These are phyloP conservation scores for Ypsolopha scabrella DNA, from an alignment of 2,888 invertebrate species.

Conservation along the genomic window DNA sequence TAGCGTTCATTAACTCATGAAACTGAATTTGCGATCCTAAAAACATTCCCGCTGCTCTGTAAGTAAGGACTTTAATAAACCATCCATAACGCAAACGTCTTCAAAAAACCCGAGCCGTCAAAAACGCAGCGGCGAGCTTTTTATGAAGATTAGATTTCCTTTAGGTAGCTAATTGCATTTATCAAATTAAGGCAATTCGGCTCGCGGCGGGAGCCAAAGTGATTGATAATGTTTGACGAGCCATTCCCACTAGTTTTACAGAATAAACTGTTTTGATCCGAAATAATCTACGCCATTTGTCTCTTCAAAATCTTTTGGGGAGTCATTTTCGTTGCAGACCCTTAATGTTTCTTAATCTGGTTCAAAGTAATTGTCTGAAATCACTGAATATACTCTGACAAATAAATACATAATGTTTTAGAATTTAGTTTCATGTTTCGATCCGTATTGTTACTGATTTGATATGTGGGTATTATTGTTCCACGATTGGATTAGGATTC, in stretches of 20 bases:
- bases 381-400: too few relatives aligned
- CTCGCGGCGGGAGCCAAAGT: conserved; percentile 32
- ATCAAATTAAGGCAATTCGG: conserved; percentile 65
- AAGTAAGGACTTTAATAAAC: not conserved
- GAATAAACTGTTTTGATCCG: conserved; percentile 66
- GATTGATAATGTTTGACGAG: conserved; percentile 64
- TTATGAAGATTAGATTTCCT: conserved; percentile 62
- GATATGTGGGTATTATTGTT: too few relatives aligned
- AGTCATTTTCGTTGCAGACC: too few relatives aligned
- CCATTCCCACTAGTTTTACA: conserved; percentile 56
- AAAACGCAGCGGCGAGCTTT: conserved; percentile 41
- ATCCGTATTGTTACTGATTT: too few relatives aligned
- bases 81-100: conserved; percentile 14
- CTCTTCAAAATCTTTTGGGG: conserved; percentile 15
- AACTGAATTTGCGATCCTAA: too few relatives aligned
- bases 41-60: too few relatives aligned
- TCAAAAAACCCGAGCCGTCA: conserved; percentile 40
- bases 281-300: conserved; percentile 55
- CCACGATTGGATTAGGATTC: too few relatives aligned
- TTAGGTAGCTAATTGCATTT: conserved; percentile 70
- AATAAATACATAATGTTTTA: too few relatives aligned
- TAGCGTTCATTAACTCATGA: too few relatives aligned
- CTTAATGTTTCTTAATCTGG: too few relatives aligned
- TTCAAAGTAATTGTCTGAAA: too few relatives aligned
- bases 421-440: too few relatives aligned